These are phyloP conservation scores for Drosophila sechellia DNA, from an alignment of 1,140 invertebrate species.

Conservation along the genomic window DNA sequence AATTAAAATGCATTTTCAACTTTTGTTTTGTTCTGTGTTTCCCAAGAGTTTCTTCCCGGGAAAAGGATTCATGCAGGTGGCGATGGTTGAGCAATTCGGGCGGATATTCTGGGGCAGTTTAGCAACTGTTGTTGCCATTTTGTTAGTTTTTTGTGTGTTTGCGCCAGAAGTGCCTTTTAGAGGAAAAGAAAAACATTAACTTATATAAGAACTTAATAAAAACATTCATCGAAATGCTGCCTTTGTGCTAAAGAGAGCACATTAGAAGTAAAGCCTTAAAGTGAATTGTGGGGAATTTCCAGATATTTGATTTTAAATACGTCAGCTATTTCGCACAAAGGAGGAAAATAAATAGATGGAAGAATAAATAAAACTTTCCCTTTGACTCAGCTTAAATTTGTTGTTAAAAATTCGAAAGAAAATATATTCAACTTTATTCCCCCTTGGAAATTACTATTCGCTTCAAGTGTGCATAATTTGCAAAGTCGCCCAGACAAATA, in stretches of 20 bases:
- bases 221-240: slow-evolving; percentile 27
- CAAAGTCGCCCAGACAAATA: slow-evolving; percentile 17
- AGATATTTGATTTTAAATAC: background rate
- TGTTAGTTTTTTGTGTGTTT: slow-evolving; percentile 52
- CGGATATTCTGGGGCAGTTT: slow-evolving; percentile 22
- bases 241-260: background rate
- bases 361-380: no score
- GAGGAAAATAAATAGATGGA: no score
- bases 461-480: slow-evolving; percentile 14
- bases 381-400: no score
- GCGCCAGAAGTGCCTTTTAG: slow-evolving; percentile 56
- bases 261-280: background rate
- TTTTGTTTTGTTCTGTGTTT: slow-evolving; percentile 53
- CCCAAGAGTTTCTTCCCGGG: slow-evolving; percentile 20
- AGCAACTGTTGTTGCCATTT: slow-evolving; percentile 68
- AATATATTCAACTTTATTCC: background rate
- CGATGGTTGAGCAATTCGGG: background rate
- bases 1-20: slow-evolving; percentile 78
- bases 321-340: no score
- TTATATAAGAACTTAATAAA: slow-evolving; percentile 15
- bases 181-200: slow-evolving; percentile 22
- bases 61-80: slow-evolving; percentile 11
- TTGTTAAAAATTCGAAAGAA: no score
- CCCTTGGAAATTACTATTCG: slow-evolving; percentile 2
- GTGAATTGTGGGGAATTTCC: background rate